A percentile compares a stretch with the other conserved stretches of the same genome.
phyloP scores from a whole-genome alignment of 2,797 vertebrate species.

The Coracias cyanogaster region DNA sequence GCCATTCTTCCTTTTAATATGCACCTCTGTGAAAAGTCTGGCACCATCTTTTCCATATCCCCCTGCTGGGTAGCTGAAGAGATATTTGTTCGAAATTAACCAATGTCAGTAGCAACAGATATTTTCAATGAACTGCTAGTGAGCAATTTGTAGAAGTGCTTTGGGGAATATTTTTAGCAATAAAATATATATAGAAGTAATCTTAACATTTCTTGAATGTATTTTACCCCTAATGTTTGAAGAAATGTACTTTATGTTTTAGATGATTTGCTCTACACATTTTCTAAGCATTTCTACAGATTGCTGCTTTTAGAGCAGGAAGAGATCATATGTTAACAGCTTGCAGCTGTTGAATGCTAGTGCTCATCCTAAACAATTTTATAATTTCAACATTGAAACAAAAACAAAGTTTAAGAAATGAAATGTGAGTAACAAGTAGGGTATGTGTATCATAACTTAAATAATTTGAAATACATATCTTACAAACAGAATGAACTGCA shows the following conservation, averaged over 20 bases:
- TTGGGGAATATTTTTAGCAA: background rate
- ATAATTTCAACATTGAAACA: background rate
- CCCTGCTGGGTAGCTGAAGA: background rate
- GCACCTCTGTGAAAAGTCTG: background rate
- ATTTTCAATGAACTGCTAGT: background rate
- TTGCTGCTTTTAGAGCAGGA: conserved; percentile 37
- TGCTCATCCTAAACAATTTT: conserved; percentile 6
- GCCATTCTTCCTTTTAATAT: background rate
- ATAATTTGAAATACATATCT: background rate
- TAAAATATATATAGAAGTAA: conserved; percentile 16
- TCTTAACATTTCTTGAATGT: background rate
- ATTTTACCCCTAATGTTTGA: background rate
- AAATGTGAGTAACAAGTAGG: background rate
- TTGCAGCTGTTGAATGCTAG: conserved; percentile 24
- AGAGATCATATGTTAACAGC: conserved; percentile 44
- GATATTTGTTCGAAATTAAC: conserved; percentile 6
- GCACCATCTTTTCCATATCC: background rate
- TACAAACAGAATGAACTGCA: background rate
- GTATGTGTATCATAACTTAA: background rate
- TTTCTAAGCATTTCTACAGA: conserved; percentile 4
- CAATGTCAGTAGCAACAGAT: background rate
- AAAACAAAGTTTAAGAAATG: conserved; percentile 11
- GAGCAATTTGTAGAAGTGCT: background rate
- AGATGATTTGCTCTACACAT: background rate
- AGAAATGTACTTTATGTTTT: conserved; percentile 13